Base-by-base conservation (phyloP, 2,797 vertebrate genomes). In the Lepilemur ruficaudatus region DNA sequence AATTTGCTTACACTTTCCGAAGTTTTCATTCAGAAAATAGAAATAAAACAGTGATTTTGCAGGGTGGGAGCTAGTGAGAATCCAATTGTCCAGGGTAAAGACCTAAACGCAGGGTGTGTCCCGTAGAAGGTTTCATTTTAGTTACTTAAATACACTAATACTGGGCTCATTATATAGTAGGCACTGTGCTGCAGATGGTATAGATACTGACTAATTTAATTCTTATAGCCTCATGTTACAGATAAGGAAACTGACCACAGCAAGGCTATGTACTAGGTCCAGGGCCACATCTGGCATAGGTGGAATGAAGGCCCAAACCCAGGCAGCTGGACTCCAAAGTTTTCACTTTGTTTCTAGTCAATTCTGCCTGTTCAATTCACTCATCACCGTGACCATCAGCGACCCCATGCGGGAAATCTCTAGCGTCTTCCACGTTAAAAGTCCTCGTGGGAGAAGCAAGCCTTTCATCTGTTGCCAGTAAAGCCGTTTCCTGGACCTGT, bases 241-340 rank as follows among this genome's bases (percentile, higher is more conserved):
- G 73, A 55, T 50, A 46, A 69, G 10, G 65, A 92, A 38, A 41
- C 12, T 32, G n/a, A 41, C 35, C 46, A 2, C 0, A 38, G 30
- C 4, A 25, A 46, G 14, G 22, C 12, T 7, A 9, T 65, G 79
- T 3, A 9, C 38, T 3, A 6, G 20, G 20, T 3, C 6, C 69
- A 4, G 22, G 3, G 12, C 12, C 38, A 25, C 32, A 43, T 43
- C 8, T 72, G 32, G 7, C 2, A 0, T 6, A 41, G 67, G 3
- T 9, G 30, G 4, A 14, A 15, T 7, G 7, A 12, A 2, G 25
- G 4, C 1, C 2, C 9, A 48, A 38, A 18, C 2, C 5, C 57
- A 69, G 48, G 25, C 2, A 1, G 7, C 0, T 38, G 46, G 22
- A 22, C 9, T 38, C 15, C 23, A 6, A 41, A 30, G 63, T 38